Evolutionary conservation across 2,888 invertebrate genomes (phyloP), one percentile per base, ranked within the genome.

Genomic region (Eledona agricola): DNA sequence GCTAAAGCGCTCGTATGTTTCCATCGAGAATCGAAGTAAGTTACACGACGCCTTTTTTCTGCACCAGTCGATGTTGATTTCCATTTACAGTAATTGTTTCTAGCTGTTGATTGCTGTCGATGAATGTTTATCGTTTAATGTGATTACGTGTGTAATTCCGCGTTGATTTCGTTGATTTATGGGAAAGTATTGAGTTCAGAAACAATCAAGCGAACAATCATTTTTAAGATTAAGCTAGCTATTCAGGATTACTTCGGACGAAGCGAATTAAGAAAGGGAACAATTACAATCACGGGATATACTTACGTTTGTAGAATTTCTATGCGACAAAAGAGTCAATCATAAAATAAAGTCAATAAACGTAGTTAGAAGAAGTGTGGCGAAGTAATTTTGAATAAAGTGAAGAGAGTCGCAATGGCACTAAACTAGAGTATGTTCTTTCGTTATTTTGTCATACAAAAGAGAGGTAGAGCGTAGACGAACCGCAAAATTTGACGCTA

Each of bases 401-500:
- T 6, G 3, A 29, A 10, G 13, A 25, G 25, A 17, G 42, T 28
- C 34, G 34, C 32, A 40, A 45, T 22, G 32, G 13, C 12, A 42
- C 16, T 38, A 38, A 23, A 9, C 17, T 28, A 38, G 32, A 17
- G 4, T 12, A 23, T 7, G 17, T 10, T 38, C 26, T 22, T 32
- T 31, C 4, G 13, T 31, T 31, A 43, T 43, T 43, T 43, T 43
- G 43, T 43, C 31, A 43, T 40, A 40, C 19, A 13, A 22, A 35
- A 20, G 15, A 4, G 29, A 42, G 31, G 29, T 4, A 34, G 29
- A 15, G 15, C 28, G 13, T 37, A 17, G 19, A 34, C 17, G 35
- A 32, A 32, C 32, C 35, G 46, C 46, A 46, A n/a, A 45, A 46
- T 46, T 46, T 35, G 17, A 47, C 29, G 47, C 47, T 47, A 47